Percentiles rank a stretch among this genome's conserved stretches.
Conservation (phyloP, 2,888 invertebrate genomes). For the Lobophora halterata region DNA sequence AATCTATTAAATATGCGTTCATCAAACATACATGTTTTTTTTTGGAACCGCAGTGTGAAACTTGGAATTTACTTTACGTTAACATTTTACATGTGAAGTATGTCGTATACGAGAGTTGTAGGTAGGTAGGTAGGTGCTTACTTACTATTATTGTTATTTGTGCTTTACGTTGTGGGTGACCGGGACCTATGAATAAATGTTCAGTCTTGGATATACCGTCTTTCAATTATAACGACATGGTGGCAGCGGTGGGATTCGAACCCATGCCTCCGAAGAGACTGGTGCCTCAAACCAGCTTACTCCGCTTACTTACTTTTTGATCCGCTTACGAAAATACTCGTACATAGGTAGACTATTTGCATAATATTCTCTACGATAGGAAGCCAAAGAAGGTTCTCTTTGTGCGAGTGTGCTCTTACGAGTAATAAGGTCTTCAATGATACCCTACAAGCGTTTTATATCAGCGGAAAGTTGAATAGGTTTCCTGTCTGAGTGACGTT, state of each 20-base stretch:
- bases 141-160: too few relatives aligned
- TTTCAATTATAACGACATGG: too few relatives aligned
- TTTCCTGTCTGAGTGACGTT: slow-evolving; percentile 17
- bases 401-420: slow-evolving; percentile 39
- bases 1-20: too few relatives aligned
- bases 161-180: too few relatives aligned
- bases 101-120: too few relatives aligned
- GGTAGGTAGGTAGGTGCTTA: too few relatives aligned
- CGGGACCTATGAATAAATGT: too few relatives aligned
- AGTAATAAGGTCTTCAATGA: slow-evolving; percentile 39
- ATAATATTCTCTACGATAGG: slow-evolving; percentile 52
- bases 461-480: slow-evolving; percentile 31
- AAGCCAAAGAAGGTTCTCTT: slow-evolving; percentile 45
- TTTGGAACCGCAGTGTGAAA: slow-evolving; percentile 24
- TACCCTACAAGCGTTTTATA: slow-evolving; percentile 32
- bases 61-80: slow-evolving; percentile 46
- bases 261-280: too few relatives aligned
- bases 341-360: slow-evolving; percentile 52
- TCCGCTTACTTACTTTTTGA: too few relatives aligned
- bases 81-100: slow-evolving; percentile 48
- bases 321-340: slow-evolving; percentile 42
- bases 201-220: too few relatives aligned
- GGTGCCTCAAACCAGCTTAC: too few relatives aligned
- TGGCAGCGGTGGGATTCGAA: too few relatives aligned
- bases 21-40: neutral